Conservation (phyloP, 2,888 invertebrate species). For the Aradus depressus region DNA sequence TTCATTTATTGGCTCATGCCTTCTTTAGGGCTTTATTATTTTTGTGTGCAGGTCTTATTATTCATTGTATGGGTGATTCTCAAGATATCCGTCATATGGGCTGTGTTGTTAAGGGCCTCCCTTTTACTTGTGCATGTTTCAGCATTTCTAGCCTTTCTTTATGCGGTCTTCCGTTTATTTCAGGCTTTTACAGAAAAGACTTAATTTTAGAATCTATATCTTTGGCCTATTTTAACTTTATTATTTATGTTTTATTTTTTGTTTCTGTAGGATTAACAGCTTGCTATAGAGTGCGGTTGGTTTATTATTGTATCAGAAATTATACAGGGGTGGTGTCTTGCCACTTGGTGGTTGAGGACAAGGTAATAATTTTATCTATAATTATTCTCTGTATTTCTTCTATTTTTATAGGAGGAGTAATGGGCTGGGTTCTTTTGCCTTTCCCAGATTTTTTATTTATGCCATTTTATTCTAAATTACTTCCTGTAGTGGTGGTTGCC, state of each 20-base stretch:
- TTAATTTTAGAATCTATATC: slow-evolving; percentile 48
- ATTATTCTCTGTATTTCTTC: slow-evolving; percentile 41
- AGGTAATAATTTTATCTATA: slow-evolving; percentile 42
- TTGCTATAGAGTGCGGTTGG: slow-evolving; percentile 46
- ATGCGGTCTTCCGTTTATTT: slow-evolving; percentile 52
- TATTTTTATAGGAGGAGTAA: slow-evolving; percentile 43
- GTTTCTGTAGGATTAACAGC: slow-evolving; percentile 48
- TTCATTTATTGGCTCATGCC: slow-evolving; percentile 61
- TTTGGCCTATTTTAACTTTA: slow-evolving; percentile 44
- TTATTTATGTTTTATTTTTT: slow-evolving; percentile 45
- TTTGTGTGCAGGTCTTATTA: slow-evolving; percentile 57
- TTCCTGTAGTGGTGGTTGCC: not conserved
- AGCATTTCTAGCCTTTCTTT: slow-evolving; percentile 49
- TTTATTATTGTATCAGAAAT: slow-evolving; percentile 44
- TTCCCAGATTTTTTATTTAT: not conserved
- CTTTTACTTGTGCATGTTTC: slow-evolving; percentile 45
- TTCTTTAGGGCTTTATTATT: slow-evolving; percentile 66
- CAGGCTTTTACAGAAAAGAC: slow-evolving; percentile 55
- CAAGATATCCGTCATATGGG: slow-evolving; percentile 59
- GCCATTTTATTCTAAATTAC: not conserved
- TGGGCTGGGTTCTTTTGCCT: slow-evolving; percentile 46
- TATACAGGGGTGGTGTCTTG: slow-evolving; percentile 41
- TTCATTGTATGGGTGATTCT: slow-evolving; percentile 49
- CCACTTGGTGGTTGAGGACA: slow-evolving; percentile 43
- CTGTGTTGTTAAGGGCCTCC: slow-evolving; percentile 40